Percentiles rank a stretch among this genome's conserved stretches.
Evolutionary conservation across 2,113 vertebrate species (phyloP).

Genomic region (Porphyrio hochstetteri): DNA sequence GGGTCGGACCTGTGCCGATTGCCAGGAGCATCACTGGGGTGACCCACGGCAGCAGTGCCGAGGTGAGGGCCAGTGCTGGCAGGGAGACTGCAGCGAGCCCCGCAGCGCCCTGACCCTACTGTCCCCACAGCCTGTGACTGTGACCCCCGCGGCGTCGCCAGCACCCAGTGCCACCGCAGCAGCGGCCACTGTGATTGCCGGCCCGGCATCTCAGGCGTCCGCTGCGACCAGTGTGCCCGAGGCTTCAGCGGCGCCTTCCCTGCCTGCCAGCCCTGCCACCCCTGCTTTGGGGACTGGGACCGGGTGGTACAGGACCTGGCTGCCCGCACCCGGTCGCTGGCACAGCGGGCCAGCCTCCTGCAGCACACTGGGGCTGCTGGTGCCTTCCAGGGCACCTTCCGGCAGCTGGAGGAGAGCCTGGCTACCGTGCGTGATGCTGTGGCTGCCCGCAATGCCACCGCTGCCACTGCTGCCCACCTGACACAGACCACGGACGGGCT

Average conservation of each 20-base stretch:
- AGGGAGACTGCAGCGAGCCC: rapidly evolving
- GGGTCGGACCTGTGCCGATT: slow-evolving; percentile 88
- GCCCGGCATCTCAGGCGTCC: slow-evolving; percentile 90
- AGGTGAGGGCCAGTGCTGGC: slow-evolving; percentile 65
- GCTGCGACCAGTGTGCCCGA: slow-evolving; percentile 94
- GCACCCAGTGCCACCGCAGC: slow-evolving; percentile 85
- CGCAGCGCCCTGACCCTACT: not conserved
- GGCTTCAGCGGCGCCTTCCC: slow-evolving; percentile 92
- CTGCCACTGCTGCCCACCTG: slow-evolving; percentile 75
- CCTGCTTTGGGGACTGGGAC: slow-evolving; percentile 98
- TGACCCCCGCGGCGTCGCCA: slow-evolving; percentile 86
- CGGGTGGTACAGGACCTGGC: slow-evolving; percentile 94
- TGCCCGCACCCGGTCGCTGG: slow-evolving; percentile 78
- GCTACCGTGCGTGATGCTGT: slow-evolving; percentile 82
- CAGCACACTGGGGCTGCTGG: slow-evolving; percentile 87
- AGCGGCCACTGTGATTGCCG: slow-evolving; percentile 92
- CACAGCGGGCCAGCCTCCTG: slow-evolving; percentile 80
- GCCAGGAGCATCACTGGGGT: slow-evolving; percentile 95
- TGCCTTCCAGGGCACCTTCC: slow-evolving; percentile 84
- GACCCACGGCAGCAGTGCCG: slow-evolving; percentile 87
- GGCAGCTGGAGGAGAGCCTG: slow-evolving; percentile 85
- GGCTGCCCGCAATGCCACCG: slow-evolving; percentile 83
- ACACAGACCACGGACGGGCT: slow-evolving; percentile 86
- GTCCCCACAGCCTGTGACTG: slow-evolving; percentile 88
- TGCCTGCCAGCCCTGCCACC: slow-evolving; percentile 90